These are phyloP conservation scores for Drosophila oshimai DNA, from an alignment of 1,140 invertebrate genomes.

Conservation along the genomic window DNA sequence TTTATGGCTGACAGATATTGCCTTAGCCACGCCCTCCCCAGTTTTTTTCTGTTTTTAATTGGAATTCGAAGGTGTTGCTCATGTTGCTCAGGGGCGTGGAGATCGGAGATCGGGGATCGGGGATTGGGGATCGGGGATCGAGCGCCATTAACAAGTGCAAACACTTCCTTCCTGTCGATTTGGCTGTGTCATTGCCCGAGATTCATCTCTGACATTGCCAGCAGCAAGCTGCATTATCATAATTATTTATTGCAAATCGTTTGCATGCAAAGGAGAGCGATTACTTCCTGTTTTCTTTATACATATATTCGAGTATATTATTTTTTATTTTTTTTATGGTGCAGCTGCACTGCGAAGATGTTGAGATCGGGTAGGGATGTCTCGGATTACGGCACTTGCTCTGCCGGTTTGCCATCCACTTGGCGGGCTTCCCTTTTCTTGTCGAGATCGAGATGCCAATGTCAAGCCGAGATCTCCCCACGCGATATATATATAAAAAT, in stretches of 20 bases:
- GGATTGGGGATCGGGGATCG: background rate
- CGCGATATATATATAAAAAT: constrained; percentile 16
- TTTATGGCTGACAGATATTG: background rate
- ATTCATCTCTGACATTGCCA: constrained; percentile 24
- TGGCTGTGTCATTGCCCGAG: constrained; percentile 22
- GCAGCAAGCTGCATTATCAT: constrained; percentile 37
- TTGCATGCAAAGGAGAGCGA: constrained; percentile 35
- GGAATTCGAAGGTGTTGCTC: background rate
- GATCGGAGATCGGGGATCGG: background rate
- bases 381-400: constrained; percentile 43
- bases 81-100: background rate
- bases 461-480: constrained; percentile 48
- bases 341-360: constrained; percentile 34
- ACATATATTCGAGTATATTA: background rate
- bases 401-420: constrained; percentile 21
- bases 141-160: constrained; percentile 31
- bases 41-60: background rate
- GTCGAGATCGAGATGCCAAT: constrained; percentile 11
- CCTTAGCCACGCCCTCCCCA: background rate
- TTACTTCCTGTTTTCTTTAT: constrained; percentile 52
- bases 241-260: constrained; percentile 69
- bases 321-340: background rate
- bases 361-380: background rate
- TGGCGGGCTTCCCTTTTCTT: constrained; percentile 30
- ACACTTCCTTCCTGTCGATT: constrained; percentile 39